These are phyloP conservation scores for Chrysaora quinquecirrha DNA, from an alignment of 30 jellyfish, hydroid and myxozoan genomes.

Conservation along the genomic window DNA sequence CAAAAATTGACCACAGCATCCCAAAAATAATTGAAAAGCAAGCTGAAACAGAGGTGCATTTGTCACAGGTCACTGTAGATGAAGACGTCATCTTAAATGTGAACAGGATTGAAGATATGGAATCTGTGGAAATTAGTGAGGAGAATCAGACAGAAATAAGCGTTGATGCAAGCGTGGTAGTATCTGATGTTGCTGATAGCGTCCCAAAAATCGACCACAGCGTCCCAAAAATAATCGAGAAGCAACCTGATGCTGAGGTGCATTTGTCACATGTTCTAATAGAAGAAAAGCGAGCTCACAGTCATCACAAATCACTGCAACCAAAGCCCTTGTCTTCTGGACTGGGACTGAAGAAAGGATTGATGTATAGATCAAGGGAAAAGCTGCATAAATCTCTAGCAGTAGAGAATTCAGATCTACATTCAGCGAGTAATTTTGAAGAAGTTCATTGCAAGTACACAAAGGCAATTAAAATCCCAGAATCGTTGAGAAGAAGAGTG, in stretches of 20 bases:
- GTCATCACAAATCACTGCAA: not conserved
- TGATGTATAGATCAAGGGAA: not conserved
- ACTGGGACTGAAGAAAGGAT: slow-evolving; percentile 1
- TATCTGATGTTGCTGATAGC: too few relatives aligned
- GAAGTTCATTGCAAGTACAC: slow-evolving; percentile 46
- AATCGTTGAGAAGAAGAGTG: slow-evolving; percentile 51
- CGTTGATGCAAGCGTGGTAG: too few relatives aligned
- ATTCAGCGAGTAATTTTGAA: slow-evolving; percentile 18
- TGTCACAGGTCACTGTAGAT: too few relatives aligned
- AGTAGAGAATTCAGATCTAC: not conserved
- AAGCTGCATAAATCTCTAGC: not conserved
- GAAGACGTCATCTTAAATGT: too few relatives aligned
- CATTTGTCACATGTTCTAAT: not conserved
- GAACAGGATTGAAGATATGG: too few relatives aligned
- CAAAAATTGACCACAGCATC: too few relatives aligned
- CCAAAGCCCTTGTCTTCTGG: not conserved
- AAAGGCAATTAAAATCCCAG: slow-evolving; percentile 42
- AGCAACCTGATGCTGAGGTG: not conserved
- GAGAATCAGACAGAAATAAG: too few relatives aligned
- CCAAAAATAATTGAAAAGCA: too few relatives aligned
- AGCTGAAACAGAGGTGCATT: not conserved
- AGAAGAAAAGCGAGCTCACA: not conserved
- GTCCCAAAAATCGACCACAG: too few relatives aligned
- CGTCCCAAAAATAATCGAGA: too few relatives aligned
- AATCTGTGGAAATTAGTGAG: too few relatives aligned